Percentiles rank a stretch among this genome's conserved stretches.
These are phyloP conservation scores for Leptopilina drosophilae DNA, from an alignment of 2,888 invertebrate species.

Conservation along the genomic window DNA sequence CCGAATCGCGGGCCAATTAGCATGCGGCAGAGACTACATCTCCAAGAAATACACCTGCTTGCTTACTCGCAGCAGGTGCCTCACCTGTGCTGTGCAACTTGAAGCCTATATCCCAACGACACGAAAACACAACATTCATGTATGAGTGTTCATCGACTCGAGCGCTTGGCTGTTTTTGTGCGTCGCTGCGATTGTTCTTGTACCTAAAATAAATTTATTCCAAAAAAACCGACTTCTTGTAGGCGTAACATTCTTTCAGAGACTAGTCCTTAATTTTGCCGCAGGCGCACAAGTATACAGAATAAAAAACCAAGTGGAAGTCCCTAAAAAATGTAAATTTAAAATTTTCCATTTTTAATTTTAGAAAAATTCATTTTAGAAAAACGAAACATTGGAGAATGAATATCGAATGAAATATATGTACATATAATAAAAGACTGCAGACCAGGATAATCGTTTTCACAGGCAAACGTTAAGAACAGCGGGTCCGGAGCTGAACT, in stretches of 20 bases:
- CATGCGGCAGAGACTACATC: slow-evolving; percentile 70
- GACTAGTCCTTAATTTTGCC: too few species aligned
- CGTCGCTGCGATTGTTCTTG: background rate
- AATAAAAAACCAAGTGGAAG: too few species aligned
- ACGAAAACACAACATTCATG: slow-evolving; percentile 19
- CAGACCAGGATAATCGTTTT: slow-evolving; percentile 48
- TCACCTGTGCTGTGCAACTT: slow-evolving; percentile 68
- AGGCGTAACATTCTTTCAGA: too few species aligned
- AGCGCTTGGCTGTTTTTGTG: background rate
- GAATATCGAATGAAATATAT: background rate
- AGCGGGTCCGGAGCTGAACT: slow-evolving; percentile 67
- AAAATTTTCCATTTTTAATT: too few species aligned
- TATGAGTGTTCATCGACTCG: background rate
- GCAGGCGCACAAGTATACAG: too few species aligned
- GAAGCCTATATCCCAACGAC: slow-evolving; percentile 26
- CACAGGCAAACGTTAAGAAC: slow-evolving; percentile 52
- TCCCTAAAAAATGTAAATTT: too few species aligned
- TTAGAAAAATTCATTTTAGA: too few species aligned
- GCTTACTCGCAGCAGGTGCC: slow-evolving; percentile 69
- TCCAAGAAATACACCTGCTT: slow-evolving; percentile 63
- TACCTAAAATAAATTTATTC: too few species aligned
- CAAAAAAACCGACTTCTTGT: too few species aligned
- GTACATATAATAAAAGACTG: slow-evolving; percentile 6
- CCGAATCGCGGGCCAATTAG: slow-evolving; percentile 75
- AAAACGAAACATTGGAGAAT: background rate